Conservation (phyloP, 2,888 invertebrate genomes). For the Nemotelus pantherinus region DNA sequence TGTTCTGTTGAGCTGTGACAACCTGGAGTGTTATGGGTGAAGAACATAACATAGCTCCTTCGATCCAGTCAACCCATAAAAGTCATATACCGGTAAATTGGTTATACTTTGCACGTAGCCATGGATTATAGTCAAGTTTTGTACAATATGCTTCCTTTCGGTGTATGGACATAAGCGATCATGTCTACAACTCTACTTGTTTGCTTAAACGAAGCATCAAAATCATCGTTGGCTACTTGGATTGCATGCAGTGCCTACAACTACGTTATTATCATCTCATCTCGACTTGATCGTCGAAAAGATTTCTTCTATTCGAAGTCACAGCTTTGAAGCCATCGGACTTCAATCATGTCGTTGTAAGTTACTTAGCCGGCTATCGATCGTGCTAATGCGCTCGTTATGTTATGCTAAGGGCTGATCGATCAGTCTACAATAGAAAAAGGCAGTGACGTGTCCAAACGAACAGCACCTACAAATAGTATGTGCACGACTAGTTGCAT, state of each 20-base stretch:
- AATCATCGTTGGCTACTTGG: constrained; percentile 34
- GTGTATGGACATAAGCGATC: constrained; percentile 9
- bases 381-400: constrained; percentile 42
- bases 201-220: constrained; percentile 25
- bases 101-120: not conserved
- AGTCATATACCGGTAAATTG: not conserved
- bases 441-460: constrained; percentile 35
- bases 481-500: not conserved
- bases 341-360: constrained; percentile 39
- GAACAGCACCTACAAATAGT: constrained; percentile 40
- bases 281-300: constrained; percentile 7
- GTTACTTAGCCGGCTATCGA: constrained; percentile 41
- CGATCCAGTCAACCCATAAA: not conserved
- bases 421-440: constrained; percentile 28
- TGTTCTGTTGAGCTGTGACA: constrained; percentile 24
- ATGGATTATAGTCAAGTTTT: not conserved
- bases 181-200: constrained; percentile 36
- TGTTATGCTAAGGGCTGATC: constrained; percentile 27
- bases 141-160: not conserved
- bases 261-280: constrained; percentile 33
- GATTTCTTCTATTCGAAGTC: not conserved
- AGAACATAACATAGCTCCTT: not conserved
- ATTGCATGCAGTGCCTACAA: not conserved
- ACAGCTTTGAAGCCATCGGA: constrained; percentile 16
- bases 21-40: not conserved